These are phyloP conservation scores for Melolontha melolontha DNA, from an alignment of 2,888 invertebrate species.

Conservation along the genomic window DNA sequence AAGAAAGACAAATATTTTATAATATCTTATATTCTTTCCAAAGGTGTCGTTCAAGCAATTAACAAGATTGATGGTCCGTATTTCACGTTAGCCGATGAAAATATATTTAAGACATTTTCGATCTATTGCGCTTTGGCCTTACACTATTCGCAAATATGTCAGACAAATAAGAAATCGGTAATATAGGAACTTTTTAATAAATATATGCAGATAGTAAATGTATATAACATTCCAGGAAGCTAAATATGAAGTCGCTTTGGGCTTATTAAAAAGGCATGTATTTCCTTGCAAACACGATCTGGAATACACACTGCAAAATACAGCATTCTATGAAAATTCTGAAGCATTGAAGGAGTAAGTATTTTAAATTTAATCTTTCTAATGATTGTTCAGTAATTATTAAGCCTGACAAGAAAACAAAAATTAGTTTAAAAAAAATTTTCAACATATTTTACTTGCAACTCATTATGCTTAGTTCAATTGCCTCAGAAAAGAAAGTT, in stretches of 20 bases:
- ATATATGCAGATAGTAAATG: constrained; percentile 13
- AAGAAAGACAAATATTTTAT: too few relatives aligned
- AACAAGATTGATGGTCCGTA: constrained; percentile 68
- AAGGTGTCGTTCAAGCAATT: constrained; percentile 71
- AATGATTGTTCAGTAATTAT: too few relatives aligned
- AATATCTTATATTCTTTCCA: too few relatives aligned
- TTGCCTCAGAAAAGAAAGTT: too few relatives aligned
- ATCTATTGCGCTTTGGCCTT: constrained; percentile 71
- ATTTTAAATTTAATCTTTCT: too few relatives aligned
- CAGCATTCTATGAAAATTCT: constrained; percentile 63
- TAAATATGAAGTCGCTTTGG: constrained; percentile 32
- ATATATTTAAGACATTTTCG: constrained; percentile 69
- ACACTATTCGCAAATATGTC: constrained; percentile 69
- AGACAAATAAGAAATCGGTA: constrained; percentile 67
- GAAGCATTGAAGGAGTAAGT: constrained; percentile 66
- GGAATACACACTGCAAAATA: constrained; percentile 65
- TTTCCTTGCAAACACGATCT: constrained; percentile 69
- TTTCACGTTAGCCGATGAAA: constrained; percentile 69
- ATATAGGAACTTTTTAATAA: constrained; percentile 39
- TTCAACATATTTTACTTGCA: too few relatives aligned
- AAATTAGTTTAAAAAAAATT: not conserved
- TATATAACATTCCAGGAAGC: constrained; percentile 39
- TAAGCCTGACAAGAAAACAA: too few relatives aligned
- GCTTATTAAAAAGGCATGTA: constrained; percentile 67
- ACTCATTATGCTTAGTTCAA: too few relatives aligned